Percentiles rank a stretch among this genome's conserved stretches.
These are phyloP conservation scores for Spea bombifrons DNA, from an alignment of 2,113 vertebrate genomes.

Conservation along the genomic window DNA sequence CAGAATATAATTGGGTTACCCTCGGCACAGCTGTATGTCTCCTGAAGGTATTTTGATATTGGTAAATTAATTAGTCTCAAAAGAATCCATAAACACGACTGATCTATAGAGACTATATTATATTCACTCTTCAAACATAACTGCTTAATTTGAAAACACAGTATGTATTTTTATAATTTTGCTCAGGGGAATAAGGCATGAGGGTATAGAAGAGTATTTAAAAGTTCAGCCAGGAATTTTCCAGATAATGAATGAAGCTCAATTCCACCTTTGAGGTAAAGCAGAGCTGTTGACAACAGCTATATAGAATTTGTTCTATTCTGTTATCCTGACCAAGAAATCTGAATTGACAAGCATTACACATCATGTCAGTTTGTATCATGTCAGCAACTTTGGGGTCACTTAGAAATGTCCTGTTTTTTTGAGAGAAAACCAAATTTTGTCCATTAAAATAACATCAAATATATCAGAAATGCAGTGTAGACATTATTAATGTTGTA, in stretches of 20 bases:
- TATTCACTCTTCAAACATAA: neutral
- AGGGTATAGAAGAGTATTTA: slow-evolving; percentile 8
- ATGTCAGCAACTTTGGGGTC: neutral
- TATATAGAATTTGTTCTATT: neutral
- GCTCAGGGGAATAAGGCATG: slow-evolving; percentile 2
- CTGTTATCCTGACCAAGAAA: neutral
- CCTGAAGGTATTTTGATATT: neutral
- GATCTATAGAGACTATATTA: neutral
- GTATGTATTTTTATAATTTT: neutral
- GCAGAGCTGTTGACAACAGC: neutral
- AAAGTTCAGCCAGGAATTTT: neutral
- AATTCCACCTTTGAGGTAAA: slow-evolving; percentile 22
- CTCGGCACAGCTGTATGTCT: neutral
- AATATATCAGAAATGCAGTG: too few species aligned
- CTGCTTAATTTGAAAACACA: slow-evolving; percentile 17
- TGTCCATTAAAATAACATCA: too few species aligned
- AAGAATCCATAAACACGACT: neutral
- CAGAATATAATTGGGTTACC: neutral
- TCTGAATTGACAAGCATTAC: neutral
- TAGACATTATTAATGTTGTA: too few species aligned
- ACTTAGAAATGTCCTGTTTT: too few species aligned
- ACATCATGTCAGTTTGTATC: neutral
- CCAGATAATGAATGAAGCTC: neutral
- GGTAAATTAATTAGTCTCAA: neutral
- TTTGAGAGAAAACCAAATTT: too few species aligned